Evolutionary conservation across 2,888 invertebrate species (phyloP).

Genomic region (Aethes cnicana): DNA sequence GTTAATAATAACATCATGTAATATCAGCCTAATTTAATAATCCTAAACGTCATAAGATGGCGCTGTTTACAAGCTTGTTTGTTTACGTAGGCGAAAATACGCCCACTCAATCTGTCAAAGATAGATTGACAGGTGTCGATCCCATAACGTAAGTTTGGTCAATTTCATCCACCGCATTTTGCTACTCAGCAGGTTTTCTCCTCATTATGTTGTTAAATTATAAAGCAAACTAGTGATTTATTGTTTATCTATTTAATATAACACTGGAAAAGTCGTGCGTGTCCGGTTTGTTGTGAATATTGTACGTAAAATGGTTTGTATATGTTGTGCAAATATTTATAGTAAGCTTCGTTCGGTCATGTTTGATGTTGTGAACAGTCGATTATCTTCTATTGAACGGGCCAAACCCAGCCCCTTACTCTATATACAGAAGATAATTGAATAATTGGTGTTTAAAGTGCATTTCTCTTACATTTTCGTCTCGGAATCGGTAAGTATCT

Average conservation of each 20-base stretch:
- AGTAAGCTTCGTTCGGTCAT: no score
- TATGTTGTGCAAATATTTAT: constrained; percentile 27
- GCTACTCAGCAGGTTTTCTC: constrained; percentile 14
- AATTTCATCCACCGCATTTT: constrained; percentile 14
- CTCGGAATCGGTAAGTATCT: no score
- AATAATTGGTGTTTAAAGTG: no score
- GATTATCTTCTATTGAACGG: no score
- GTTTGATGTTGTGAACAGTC: no score
- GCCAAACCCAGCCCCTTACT: no score
- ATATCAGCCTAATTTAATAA: not conserved
- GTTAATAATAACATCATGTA: not conserved
- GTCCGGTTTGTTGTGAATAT: not conserved
- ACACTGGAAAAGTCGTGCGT: not conserved
- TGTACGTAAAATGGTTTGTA: constrained; percentile 12
- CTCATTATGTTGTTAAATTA: constrained; percentile 13
- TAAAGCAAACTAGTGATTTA: constrained; percentile 17
- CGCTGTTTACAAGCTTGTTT: not conserved
- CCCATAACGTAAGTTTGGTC: constrained; percentile 17
- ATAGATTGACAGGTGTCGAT: constrained; percentile 15
- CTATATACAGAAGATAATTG: no score
- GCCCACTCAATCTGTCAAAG: constrained; percentile 25
- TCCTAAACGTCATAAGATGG: constrained; percentile 13
- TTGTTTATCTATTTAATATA: not conserved
- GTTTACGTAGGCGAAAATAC: constrained; percentile 23
- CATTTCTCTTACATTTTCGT: no score